A percentile compares a stretch with the other conserved stretches of the same genome.
phyloP scores from a whole-genome alignment of 2,888 invertebrate genomes.

The Anoplius nigerrimus region DNA sequence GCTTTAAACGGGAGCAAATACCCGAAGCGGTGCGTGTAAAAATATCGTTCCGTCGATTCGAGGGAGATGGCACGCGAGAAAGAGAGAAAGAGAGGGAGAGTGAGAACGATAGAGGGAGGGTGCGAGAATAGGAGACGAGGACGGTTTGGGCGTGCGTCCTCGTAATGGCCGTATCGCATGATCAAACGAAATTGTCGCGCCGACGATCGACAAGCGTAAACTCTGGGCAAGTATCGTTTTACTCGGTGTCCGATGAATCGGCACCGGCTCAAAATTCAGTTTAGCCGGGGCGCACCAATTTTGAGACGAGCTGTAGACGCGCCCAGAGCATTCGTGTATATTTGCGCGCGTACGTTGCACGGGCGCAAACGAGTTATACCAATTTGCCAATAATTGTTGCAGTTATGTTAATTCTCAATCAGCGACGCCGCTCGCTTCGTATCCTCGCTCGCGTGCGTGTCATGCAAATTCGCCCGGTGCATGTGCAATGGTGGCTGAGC shows the following conservation, averaged over 20 bases:
- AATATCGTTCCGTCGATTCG: not conserved
- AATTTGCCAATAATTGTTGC: slow-evolving; percentile 71
- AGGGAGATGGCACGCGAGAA: too few relatives aligned
- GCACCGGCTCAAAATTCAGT: not conserved
- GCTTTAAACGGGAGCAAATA: not conserved
- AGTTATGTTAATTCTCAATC: slow-evolving; percentile 72
- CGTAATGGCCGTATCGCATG: too few relatives aligned
- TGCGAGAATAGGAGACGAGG: too few relatives aligned
- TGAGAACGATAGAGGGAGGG: too few relatives aligned
- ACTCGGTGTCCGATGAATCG: not conserved
- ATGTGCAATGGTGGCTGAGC: slow-evolving; percentile 30
- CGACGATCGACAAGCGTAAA: not conserved
- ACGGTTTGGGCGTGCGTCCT: too few relatives aligned
- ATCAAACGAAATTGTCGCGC: not conserved
- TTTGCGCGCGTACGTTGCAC: slow-evolving; percentile 32
- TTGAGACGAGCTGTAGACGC: slow-evolving; percentile 25
- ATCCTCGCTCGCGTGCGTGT: slow-evolving; percentile 55
- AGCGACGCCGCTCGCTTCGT: slow-evolving; percentile 55
- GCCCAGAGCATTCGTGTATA: slow-evolving; percentile 6
- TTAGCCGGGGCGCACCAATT: not conserved
- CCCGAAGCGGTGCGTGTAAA: not conserved
- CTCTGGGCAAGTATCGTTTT: not conserved
- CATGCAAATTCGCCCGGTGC: slow-evolving; percentile 61
- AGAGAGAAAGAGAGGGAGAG: too few relatives aligned
- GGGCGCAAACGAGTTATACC: slow-evolving; percentile 65